These are phyloP conservation scores for Halichoeres trimaculatus DNA, from an alignment of 2,113 vertebrate genomes.

Conservation along the genomic window DNA sequence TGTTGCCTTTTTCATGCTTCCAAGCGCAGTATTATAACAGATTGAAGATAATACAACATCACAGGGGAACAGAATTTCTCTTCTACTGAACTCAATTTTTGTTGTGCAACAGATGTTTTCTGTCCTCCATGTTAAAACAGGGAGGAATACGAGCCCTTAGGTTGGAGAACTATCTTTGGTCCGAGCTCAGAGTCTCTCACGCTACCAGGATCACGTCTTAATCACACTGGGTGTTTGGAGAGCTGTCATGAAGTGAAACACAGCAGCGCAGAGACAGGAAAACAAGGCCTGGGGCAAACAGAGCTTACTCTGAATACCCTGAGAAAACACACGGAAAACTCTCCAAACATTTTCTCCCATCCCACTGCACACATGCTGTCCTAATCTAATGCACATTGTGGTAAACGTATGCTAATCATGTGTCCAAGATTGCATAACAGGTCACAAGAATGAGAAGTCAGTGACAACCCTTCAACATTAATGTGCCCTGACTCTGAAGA, in stretches of 20 bases:
- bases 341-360: conserved; percentile 2
- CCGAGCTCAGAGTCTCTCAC: conserved; percentile 45
- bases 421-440: conserved; percentile 16
- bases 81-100: conserved; percentile 11
- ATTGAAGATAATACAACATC: too few relatives aligned
- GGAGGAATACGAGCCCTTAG: conserved; percentile 48
- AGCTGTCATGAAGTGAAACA: conserved; percentile 62
- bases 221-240: conserved; percentile 68
- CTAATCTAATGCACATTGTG: conserved; percentile 6
- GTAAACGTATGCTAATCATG: neutral
- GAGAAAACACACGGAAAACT: conserved; percentile 46
- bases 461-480: conserved; percentile 5
- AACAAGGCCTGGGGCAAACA: conserved; percentile 22
- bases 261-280: conserved; percentile 20
- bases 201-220: conserved; percentile 62
- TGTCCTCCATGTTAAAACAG: conserved; percentile 15
- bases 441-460: conserved; percentile 13
- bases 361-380: conserved; percentile 1
- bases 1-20: neutral
- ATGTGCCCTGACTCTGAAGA: conserved; percentile 7
- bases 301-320: conserved; percentile 15
- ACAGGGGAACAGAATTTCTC: neutral
- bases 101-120: neutral
- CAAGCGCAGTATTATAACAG: neutral
- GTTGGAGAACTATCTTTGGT: conserved; percentile 55